phyloP scores from a whole-genome alignment of 2,113 vertebrate species.

The Cairina moschata region DNA sequence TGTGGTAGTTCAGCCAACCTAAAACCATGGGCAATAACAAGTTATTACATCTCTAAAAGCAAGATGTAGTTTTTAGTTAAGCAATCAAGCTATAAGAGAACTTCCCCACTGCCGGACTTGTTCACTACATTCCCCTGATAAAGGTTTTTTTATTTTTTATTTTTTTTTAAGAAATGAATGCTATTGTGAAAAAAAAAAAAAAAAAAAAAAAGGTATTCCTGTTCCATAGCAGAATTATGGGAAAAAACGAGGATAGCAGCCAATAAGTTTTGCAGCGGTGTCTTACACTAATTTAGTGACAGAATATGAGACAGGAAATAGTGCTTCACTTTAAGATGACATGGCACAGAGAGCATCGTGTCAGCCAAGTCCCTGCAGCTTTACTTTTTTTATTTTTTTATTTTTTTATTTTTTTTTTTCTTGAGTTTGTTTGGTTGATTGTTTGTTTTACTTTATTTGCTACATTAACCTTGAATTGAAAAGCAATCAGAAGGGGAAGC shows the following conservation, averaged over 20 bases:
- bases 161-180: background rate
- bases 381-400: background rate
- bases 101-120: background rate
- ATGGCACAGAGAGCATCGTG: background rate
- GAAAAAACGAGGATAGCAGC: background rate
- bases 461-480: background rate
- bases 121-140: background rate
- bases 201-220: background rate
- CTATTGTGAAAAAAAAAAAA: background rate
- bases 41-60: background rate
- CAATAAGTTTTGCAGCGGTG: background rate
- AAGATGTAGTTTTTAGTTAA: background rate
- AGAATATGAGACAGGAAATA: background rate
- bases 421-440: background rate
- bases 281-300: background rate
- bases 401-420: background rate
- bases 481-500: background rate
- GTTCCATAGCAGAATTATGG: background rate
- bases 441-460: background rate
- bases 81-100: background rate
- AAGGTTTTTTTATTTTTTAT: background rate
- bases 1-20: background rate
- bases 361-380: background rate
- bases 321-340: background rate
- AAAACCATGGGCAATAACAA: background rate